Evolutionary conservation across 2,797 vertebrate genomes (phyloP), one percentile per base, ranked within the genome.

Genomic region (Xiphophorus birchmanni): DNA sequence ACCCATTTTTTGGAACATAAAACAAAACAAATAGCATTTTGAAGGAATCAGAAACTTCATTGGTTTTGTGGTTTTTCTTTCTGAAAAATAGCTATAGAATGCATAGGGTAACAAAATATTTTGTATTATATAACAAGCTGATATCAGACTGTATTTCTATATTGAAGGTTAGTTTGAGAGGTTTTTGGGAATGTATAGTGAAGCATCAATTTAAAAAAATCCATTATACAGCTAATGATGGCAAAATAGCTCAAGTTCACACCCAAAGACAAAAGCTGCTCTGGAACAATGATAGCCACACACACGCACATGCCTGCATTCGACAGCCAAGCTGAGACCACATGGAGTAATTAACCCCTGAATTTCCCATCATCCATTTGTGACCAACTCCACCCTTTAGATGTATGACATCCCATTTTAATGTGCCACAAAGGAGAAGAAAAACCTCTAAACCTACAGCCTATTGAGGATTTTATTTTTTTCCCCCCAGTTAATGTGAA

Each of bases 321-420:
- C 79, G 81, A 40, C 87, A 82, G 82, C 86, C 87, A 88, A 52
- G 73, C 80, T 80, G 54, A 40, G 54, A 92, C 89, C 92, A 88
- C 90, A 92, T 91, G 91, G 86, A 87, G 86, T 84, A 81, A 87
- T 78, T 84, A 75, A 90, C 82, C 85, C 82, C 76, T 77, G 84
- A 84, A 29, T n/a, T 40, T 78, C 54, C 71, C 37, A 60, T 80
- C 76, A 56, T n/a, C 65, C 77, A 15, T n/a, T 80, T 76, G 76
- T 47, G 42, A 82, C 78, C 78, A 87, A 77, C 83, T 83, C 88
- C 84, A 80, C 79, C 86, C 84, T 83, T 78, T 74, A 77, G 42
- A 85, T 84, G 82, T 73, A 87, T 88, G 82, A 84, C 87, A 90
- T 82, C 73, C 74, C 79, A 86, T 87, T 90, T 88, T 88, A 86